Conservation (phyloP, 2,888 invertebrate species). For the Drosophila niveifrons region DNA sequence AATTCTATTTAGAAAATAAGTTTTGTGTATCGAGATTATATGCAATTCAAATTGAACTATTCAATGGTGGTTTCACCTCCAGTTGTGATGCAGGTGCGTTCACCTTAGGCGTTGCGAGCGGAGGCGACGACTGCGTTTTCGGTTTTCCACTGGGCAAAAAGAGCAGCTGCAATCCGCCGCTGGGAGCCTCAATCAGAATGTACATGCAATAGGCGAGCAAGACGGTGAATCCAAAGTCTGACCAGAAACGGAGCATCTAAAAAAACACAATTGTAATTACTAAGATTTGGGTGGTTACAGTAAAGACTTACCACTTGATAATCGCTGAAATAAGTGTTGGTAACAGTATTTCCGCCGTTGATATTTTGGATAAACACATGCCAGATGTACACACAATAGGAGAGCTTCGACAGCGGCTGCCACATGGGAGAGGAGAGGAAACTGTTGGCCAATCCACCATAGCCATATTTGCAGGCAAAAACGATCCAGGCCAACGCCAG, state of each 20-base stretch:
- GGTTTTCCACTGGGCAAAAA: neutral
- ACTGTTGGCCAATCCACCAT: slow-evolving; percentile 60
- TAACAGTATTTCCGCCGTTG: slow-evolving; percentile 50
- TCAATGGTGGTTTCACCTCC: neutral
- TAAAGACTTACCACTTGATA: slow-evolving; percentile 51
- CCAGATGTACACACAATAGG: slow-evolving; percentile 76
- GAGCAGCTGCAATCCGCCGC: slow-evolving; percentile 38
- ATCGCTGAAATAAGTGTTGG: slow-evolving; percentile 68
- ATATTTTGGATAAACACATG: slow-evolving; percentile 68
- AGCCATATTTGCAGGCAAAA: slow-evolving; percentile 78
- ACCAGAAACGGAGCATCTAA: slow-evolving; percentile 75
- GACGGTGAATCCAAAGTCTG: slow-evolving; percentile 76
- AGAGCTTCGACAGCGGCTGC: slow-evolving; percentile 79
- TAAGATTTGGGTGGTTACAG: no score
- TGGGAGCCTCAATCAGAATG: slow-evolving; percentile 47
- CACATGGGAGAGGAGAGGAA: slow-evolving; percentile 75
- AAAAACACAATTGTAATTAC: neutral
- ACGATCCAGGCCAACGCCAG: slow-evolving; percentile 78
- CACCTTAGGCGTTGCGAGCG: neutral
- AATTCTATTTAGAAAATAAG: no score
- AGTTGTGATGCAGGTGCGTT: neutral
- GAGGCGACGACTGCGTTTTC: neutral
- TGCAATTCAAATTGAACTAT: neutral
- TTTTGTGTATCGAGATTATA: neutral
- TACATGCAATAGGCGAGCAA: slow-evolving; percentile 45